A percentile compares a stretch with the other conserved stretches of the same genome.
Evolutionary conservation across 2,888 invertebrate genomes (phyloP).

Genomic region (Drosophila kokeensis): DNA sequence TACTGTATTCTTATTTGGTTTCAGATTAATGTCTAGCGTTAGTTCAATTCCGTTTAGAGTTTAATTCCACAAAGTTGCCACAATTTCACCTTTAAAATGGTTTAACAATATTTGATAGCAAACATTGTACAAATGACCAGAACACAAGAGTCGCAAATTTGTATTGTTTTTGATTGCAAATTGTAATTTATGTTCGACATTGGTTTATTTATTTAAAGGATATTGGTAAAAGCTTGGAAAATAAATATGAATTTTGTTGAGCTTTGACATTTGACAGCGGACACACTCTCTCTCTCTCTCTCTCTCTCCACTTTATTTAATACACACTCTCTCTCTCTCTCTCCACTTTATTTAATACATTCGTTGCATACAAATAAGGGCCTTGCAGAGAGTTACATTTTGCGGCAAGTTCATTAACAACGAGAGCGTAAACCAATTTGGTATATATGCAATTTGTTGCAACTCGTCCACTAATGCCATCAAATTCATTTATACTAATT

Average conservation of each 20-base stretch:
- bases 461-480: conserved; percentile 51
- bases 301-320: conserved; percentile 9
- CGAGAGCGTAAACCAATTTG: conserved; percentile 22
- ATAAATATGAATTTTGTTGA: background rate
- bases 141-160: background rate
- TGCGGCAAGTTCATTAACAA: conserved; percentile 46
- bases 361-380: conserved; percentile 12
- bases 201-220: background rate
- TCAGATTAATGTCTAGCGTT: background rate
- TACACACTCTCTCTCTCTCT: background rate
- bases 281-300: background rate
- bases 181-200: background rate
- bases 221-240: background rate
- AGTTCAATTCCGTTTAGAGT: background rate
- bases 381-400: background rate
- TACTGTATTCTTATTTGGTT: background rate
- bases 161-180: background rate
- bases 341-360: conserved; percentile 7
- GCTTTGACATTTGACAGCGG: conserved; percentile 32
- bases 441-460: conserved; percentile 14
- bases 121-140: background rate
- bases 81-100: background rate
- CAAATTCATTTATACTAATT: conserved; percentile 63
- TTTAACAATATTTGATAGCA: background rate
- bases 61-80: background rate